Conservation (phyloP, 1,140 invertebrate genomes). For the Caenorhabditis remanei region DNA sequence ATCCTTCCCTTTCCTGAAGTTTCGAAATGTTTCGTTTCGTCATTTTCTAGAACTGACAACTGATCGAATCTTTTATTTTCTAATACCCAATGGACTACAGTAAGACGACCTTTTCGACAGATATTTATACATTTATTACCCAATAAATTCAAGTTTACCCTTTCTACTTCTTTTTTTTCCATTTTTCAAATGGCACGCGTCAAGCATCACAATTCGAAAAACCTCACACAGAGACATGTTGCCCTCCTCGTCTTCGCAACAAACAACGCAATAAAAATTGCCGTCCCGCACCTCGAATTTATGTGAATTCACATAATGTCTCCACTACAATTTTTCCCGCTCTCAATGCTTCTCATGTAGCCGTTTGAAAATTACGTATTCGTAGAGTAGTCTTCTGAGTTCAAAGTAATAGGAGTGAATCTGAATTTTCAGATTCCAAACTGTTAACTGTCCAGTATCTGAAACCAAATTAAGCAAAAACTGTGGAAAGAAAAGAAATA, state of each 20-base stretch:
- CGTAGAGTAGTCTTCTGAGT: background rate
- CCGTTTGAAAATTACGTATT: background rate
- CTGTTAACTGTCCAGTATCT: too few relatives aligned
- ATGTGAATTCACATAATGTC: constrained; percentile 52
- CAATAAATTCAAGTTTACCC: background rate
- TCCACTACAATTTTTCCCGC: background rate
- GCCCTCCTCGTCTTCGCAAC: constrained; percentile 45
- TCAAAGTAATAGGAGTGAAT: too few relatives aligned
- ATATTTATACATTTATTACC: too few relatives aligned
- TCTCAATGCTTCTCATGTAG: constrained; percentile 4
- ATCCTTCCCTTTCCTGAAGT: too few relatives aligned
- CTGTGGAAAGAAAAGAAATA: too few relatives aligned
- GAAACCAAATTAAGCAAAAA: too few relatives aligned
- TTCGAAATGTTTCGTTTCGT: too few relatives aligned
- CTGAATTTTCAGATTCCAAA: too few relatives aligned
- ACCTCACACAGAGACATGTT: constrained; percentile 4
- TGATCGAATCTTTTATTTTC: too few relatives aligned
- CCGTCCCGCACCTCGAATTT: constrained; percentile 49
- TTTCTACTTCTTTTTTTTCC: background rate
- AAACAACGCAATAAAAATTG: constrained; percentile 56
- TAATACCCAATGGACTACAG: too few relatives aligned
- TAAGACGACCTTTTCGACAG: too few relatives aligned
- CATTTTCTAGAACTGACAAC: too few relatives aligned
- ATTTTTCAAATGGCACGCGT: constrained; percentile 54
- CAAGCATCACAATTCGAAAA: constrained; percentile 3